These are phyloP conservation scores for Rhabdophis nuchalis DNA, from an alignment of 2,797 vertebrate genomes.

Conservation along the genomic window DNA sequence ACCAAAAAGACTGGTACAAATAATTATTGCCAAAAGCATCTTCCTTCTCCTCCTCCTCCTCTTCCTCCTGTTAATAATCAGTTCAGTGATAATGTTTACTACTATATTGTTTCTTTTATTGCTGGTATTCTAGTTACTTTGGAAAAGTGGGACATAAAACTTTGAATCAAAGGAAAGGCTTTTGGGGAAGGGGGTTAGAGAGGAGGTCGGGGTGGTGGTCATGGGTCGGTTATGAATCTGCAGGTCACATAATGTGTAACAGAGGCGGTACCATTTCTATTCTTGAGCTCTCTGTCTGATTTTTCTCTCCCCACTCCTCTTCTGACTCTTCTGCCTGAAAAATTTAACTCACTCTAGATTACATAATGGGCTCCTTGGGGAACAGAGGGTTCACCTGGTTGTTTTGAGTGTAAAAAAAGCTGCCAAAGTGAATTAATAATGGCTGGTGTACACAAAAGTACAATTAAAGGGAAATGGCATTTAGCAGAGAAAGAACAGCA, in stretches of 20 bases:
- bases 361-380: constrained; percentile 50
- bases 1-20: neutral
- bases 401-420: constrained; percentile 38
- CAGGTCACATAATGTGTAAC: neutral
- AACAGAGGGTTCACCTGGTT: constrained; percentile 34
- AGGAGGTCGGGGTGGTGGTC: neutral
- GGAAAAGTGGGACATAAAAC: neutral
- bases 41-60: neutral
- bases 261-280: neutral
- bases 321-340: constrained; percentile 41
- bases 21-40: neutral
- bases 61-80: neutral
- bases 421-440: constrained; percentile 30
- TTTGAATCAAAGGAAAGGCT: neutral
- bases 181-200: neutral
- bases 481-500: constrained; percentile 24
- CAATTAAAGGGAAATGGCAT: constrained; percentile 48
- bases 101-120: neutral
- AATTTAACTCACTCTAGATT: constrained; percentile 42
- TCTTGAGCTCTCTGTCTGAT: constrained; percentile 21
- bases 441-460: constrained; percentile 42
- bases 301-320: neutral
- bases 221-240: neutral
- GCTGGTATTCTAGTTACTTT: neutral
- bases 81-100: neutral